phyloP scores from a whole-genome alignment of 2,113 vertebrate species.

The Tragelaphus buxtoni region DNA sequence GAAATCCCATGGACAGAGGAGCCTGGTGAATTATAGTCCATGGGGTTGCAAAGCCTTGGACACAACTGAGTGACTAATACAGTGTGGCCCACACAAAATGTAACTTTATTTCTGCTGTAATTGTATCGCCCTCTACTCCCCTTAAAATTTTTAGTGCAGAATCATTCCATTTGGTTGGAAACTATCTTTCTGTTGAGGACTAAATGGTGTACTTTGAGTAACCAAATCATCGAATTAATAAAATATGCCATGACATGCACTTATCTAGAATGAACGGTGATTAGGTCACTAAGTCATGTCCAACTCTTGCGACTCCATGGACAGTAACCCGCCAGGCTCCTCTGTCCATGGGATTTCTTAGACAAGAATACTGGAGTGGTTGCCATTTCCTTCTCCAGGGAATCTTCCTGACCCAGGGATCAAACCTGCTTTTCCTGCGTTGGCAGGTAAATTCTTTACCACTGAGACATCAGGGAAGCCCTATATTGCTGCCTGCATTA shows the following conservation, averaged over 20 bases:
- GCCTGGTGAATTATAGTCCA: not conserved
- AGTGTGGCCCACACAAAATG: not conserved
- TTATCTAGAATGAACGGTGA: not conserved
- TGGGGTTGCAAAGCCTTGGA: not conserved
- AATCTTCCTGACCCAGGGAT: not conserved
- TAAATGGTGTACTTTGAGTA: slow-evolving; percentile 52
- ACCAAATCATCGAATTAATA: not conserved
- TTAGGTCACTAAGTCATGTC: not conserved
- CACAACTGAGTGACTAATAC: not conserved
- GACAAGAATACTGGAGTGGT: not conserved
- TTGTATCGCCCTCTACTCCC: not conserved
- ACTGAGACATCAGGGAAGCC: not conserved
- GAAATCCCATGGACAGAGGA: not conserved
- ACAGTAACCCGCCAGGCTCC: not conserved
- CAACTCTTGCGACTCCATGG: not conserved
- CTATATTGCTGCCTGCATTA: too few species aligned
- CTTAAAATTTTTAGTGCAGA: not conserved
- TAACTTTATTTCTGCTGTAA: not conserved
- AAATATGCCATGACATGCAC: too few species aligned
- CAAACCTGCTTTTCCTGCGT: not conserved
- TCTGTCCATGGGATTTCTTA: not conserved
- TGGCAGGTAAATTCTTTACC: not conserved
- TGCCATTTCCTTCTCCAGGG: not conserved
- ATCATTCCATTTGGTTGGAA: not conserved
- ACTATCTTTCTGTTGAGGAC: not conserved